phyloP scores from a whole-genome alignment of 2,113 vertebrate genomes.

The Heloderma charlesbogerti region DNA sequence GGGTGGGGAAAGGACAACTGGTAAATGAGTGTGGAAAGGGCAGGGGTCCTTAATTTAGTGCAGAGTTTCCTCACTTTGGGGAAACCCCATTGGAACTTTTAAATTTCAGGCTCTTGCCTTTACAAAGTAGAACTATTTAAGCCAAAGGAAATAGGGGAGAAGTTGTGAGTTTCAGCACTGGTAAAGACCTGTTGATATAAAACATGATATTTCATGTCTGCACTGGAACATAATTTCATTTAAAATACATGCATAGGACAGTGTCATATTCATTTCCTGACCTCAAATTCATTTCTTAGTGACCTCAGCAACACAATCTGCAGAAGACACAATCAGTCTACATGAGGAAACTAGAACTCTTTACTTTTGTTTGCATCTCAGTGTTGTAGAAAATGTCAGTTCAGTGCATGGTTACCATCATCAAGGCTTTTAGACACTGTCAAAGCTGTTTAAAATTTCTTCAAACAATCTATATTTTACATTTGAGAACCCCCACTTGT shows the following conservation, averaged over 20 bases:
- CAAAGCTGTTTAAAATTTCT: conserved; percentile 8
- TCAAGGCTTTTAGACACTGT: background rate
- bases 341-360: background rate
- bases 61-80: background rate
- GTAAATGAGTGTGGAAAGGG: background rate
- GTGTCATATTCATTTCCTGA: too few relatives aligned
- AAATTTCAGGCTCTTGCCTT: background rate
- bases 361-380: background rate
- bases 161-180: background rate
- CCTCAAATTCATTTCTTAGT: background rate
- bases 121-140: background rate
- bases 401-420: background rate
- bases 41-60: background rate
- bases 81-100: background rate
- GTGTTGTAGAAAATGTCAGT: background rate
- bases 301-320: background rate
- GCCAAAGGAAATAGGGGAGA: background rate
- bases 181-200: background rate
- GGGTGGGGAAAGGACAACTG: background rate
- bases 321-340: background rate
- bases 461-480: background rate
- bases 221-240: background rate
- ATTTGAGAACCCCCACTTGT: background rate
- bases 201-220: background rate
- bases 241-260: background rate